Base-by-base conservation (phyloP, 2,888 invertebrate genomes). In the Halictus ligatus region DNA sequence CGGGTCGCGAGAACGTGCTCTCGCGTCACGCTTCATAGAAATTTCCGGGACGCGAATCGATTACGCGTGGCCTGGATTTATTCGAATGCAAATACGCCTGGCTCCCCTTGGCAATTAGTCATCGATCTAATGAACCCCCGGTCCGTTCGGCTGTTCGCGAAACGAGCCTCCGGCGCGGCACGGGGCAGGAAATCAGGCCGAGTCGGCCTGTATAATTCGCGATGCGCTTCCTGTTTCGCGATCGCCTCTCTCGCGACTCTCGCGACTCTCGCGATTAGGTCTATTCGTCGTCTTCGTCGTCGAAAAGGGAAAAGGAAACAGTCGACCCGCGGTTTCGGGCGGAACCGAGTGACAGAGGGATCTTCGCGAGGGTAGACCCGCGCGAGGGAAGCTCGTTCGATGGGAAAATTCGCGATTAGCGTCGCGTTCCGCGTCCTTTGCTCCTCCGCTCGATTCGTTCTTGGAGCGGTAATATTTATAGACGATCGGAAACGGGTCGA, bases 21-120 rank as follows among this genome's bases (percentile, higher is more conserved):
- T 77, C 75, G 46, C 75, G 72, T 79, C 72, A 25, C 15, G 48
- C 18, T 79, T 79, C 48, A 25, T 46, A 54, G 58, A 67, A 84
- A 78, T 75, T 48, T n/a, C 25, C 29, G 60, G 35, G 40, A 46
- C 54, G 43, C 54, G 54, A 64, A 72, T 80, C 78, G 54, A 58
- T 58, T 43, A n/a, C 54, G 60, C 64, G n/a, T 76, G 78, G 80
- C 78, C 78, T 58, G 73, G 76, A 86, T 86, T 85, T 79, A 74
- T 85, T 81, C 81, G 75, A 54, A 76, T 50, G 80, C 35, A 58
- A 81, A 81, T 78, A 72, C 43, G 25, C 35, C 50, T n/a, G 15
- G 43, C 60, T 50, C 46, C 8, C 21, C 54, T 54, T 48, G 75
- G 54, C 80, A 43, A 84, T 84, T 81, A 75, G 77, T 73, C 50